phyloP scores from a whole-genome alignment of 2,797 vertebrate species.

The Distichodus sexfasciatus region DNA sequence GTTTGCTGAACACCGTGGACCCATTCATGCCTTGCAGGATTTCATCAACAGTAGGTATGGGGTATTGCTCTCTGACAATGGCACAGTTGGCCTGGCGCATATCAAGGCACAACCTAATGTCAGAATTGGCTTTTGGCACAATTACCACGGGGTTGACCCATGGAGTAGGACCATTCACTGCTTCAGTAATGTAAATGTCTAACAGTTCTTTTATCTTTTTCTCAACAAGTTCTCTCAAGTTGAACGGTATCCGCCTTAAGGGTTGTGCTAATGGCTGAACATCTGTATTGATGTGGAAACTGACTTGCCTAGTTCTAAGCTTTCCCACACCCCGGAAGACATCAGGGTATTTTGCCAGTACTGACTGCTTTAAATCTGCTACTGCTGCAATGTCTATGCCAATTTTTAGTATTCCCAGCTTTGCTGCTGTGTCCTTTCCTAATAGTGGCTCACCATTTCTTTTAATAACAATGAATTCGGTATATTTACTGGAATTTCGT shows the following conservation, averaged over 20 bases:
- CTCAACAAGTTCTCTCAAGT: constrained; percentile 5
- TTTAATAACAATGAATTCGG: constrained; percentile 7
- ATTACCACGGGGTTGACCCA: constrained; percentile 29
- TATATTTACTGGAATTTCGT: not conserved
- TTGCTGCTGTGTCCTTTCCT: constrained; percentile 5
- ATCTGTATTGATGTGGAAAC: not conserved
- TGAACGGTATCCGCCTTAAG: constrained; percentile 15
- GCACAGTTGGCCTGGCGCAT: not conserved
- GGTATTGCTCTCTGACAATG: constrained; percentile 16
- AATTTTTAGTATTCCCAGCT: constrained; percentile 22
- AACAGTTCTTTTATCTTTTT: constrained; percentile 22
- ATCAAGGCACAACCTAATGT: not conserved
- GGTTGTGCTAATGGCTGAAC: constrained; percentile 17
- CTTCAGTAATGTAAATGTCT: constrained; percentile 28
- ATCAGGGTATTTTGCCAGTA: constrained; percentile 3
- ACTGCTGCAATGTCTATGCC: constrained; percentile 9
- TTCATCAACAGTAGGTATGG: constrained; percentile 29
- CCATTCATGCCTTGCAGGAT: constrained; percentile 30
- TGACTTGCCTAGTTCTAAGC: constrained; percentile 12
- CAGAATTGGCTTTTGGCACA: not conserved
- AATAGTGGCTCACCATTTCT: constrained; percentile 21
- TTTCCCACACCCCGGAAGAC: constrained; percentile 9
- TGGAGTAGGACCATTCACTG: constrained; percentile 18
- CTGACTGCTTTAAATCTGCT: not conserved
- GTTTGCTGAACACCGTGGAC: constrained; percentile 29